Evolutionary conservation across 1,140 invertebrate genomes (phyloP).

Genomic region (Drosophila lacertosa): DNA sequence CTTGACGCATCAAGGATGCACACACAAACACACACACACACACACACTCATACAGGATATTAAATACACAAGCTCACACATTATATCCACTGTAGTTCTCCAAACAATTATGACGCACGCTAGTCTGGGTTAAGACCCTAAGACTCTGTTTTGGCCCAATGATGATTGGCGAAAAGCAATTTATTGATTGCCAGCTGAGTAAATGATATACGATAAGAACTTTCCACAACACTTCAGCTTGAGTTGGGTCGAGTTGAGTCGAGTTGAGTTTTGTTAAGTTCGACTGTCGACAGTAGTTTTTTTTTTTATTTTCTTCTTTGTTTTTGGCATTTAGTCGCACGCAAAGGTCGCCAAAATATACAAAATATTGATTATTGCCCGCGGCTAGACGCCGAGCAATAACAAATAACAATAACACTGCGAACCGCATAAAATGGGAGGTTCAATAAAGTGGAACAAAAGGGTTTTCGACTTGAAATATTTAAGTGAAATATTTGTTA

Average conservation of each 20-base stretch:
- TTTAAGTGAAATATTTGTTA: constrained; percentile 27
- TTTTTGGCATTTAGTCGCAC: constrained; percentile 56
- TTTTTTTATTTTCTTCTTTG: constrained; percentile 8
- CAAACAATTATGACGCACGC: constrained; percentile 48
- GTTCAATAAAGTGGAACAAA: constrained; percentile 34
- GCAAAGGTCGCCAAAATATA: constrained; percentile 71
- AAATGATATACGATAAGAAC: constrained; percentile 36
- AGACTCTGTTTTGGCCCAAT: constrained; percentile 18
- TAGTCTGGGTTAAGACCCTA: not conserved
- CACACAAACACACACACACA: no score
- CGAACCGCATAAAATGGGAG: not conserved
- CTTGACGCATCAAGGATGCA: constrained; percentile 15
- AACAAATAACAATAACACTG: constrained; percentile 55
- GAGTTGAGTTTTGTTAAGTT: not conserved
- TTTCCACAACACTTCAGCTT: constrained; percentile 22
- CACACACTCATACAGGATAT: no score
- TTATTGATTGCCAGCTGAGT: constrained; percentile 64
- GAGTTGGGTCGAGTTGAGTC: constrained; percentile 9
- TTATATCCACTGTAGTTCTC: constrained; percentile 2
- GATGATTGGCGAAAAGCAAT: constrained; percentile 49
- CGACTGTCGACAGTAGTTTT: constrained; percentile 45
- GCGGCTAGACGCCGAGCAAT: constrained; percentile 53
- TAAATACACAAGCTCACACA: no score
- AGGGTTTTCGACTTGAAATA: constrained; percentile 18
- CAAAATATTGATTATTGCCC: constrained; percentile 70